Conservation (phyloP, 2,888 invertebrate genomes). For the Acleris literana region DNA sequence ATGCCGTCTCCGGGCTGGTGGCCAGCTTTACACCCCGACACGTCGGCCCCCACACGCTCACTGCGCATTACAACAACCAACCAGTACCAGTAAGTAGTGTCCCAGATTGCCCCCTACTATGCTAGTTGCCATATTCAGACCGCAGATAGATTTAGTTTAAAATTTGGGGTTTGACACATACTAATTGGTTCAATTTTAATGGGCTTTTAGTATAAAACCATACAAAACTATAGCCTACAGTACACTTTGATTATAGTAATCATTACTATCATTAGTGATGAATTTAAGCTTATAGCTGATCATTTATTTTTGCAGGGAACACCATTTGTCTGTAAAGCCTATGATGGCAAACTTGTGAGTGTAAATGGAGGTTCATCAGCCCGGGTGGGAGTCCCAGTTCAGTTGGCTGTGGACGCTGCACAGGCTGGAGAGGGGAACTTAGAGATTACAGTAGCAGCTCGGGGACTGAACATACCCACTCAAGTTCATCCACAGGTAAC, state of each 20-base stretch:
- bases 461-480: slow-evolving; percentile 96
- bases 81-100: slow-evolving; percentile 85
- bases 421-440: slow-evolving; percentile 98
- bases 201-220: background rate
- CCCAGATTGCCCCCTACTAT: too few species aligned
- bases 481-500: slow-evolving; percentile 96
- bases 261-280: too few species aligned
- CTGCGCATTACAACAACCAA: slow-evolving; percentile 95
- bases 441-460: slow-evolving; percentile 97
- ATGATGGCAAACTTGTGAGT: slow-evolving; percentile 94
- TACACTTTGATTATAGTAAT: too few species aligned
- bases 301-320: slow-evolving; percentile 84
- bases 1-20: slow-evolving; percentile 93
- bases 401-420: slow-evolving; percentile 97
- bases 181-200: background rate
- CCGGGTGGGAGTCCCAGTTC: slow-evolving; percentile 93
- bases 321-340: slow-evolving; percentile 95
- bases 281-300: background rate
- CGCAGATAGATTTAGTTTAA: too few species aligned
- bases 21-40: slow-evolving; percentile 96
- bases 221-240: too few species aligned
- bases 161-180: background rate
- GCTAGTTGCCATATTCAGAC: too few species aligned
- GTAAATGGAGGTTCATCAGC: slow-evolving; percentile 90
- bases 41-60: slow-evolving; percentile 96